Evolutionary conservation across 1,140 invertebrate species (phyloP).

Genomic region (Antheraea pernyi): DNA sequence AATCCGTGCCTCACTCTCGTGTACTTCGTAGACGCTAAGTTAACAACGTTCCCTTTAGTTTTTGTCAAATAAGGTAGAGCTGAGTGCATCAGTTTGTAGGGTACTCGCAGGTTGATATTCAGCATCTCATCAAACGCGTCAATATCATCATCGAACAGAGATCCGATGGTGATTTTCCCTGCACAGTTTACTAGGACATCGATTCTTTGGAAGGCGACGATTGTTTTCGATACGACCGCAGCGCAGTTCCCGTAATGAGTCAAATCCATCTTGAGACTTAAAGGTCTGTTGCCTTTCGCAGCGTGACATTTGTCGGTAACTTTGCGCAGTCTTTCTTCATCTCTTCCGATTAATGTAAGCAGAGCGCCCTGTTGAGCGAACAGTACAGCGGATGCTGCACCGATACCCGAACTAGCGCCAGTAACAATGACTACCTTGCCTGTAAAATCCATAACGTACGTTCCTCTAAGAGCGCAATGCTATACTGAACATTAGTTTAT

Average conservation of each 20-base stretch:
- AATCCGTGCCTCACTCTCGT: conserved; percentile 30
- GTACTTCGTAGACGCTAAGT: conserved; percentile 25
- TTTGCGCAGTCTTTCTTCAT: conserved; percentile 82
- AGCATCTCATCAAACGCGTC: conserved; percentile 85
- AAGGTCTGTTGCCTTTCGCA: conserved; percentile 68
- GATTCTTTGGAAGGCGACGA: conserved; percentile 80
- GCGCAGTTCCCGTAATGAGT: conserved; percentile 82
- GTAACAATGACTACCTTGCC: conserved; percentile 47
- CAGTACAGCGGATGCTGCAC: conserved; percentile 81
- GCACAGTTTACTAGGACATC: conserved; percentile 88
- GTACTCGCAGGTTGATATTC: conserved; percentile 84
- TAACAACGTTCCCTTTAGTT: conserved; percentile 58
- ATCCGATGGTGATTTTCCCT: conserved; percentile 84
- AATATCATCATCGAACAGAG: conserved; percentile 84
- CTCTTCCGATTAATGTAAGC: conserved; percentile 84
- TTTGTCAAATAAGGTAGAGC: conserved; percentile 85
- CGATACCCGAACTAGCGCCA: conserved; percentile 78
- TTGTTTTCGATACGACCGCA: conserved; percentile 79
- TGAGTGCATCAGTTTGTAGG: conserved; percentile 86
- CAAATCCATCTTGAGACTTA: conserved; percentile 79
- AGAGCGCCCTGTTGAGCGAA: conserved; percentile 79
- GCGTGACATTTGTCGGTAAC: conserved; percentile 80
- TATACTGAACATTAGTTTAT: neutral
- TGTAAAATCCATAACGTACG: conserved; percentile 37
- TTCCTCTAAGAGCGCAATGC: neutral